Percentiles rank a stretch among this genome's conserved stretches.
Conservation (phyloP, 1,140 invertebrate species). For the Conus ventricosus region DNA sequence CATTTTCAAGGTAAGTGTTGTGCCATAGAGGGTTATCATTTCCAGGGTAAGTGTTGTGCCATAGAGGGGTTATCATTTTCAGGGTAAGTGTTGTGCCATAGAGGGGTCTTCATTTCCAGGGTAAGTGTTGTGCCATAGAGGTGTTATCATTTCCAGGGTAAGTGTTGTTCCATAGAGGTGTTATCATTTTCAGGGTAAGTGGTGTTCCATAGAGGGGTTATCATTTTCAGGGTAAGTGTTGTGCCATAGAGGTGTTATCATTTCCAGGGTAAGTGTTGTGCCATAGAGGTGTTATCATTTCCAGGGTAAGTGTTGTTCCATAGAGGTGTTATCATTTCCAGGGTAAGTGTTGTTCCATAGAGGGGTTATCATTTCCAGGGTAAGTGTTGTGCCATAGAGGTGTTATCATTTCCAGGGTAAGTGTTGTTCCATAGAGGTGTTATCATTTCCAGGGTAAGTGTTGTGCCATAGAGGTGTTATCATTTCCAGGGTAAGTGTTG, state of each 20-base stretch:
- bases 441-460: too few relatives aligned
- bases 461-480: too few relatives aligned
- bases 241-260: not conserved
- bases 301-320: not conserved
- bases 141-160: not conserved
- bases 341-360: not conserved
- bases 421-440: too few relatives aligned
- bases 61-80: too few relatives aligned
- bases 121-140: not conserved
- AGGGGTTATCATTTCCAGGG: not conserved
- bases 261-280: not conserved
- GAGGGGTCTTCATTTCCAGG: not conserved
- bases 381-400: too few relatives aligned
- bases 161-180: not conserved
- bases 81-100: conserved; percentile 53
- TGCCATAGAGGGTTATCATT: not conserved
- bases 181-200: not conserved
- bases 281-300: not conserved
- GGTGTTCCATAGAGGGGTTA: not conserved
- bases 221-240: not conserved
- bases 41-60: not conserved
- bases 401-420: too few relatives aligned
- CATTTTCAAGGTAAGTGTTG: not conserved
- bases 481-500: conserved; percentile 31
- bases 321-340: not conserved